Base-by-base conservation (phyloP, 2,113 vertebrate species). In the Cyprinodon variegatus region DNA sequence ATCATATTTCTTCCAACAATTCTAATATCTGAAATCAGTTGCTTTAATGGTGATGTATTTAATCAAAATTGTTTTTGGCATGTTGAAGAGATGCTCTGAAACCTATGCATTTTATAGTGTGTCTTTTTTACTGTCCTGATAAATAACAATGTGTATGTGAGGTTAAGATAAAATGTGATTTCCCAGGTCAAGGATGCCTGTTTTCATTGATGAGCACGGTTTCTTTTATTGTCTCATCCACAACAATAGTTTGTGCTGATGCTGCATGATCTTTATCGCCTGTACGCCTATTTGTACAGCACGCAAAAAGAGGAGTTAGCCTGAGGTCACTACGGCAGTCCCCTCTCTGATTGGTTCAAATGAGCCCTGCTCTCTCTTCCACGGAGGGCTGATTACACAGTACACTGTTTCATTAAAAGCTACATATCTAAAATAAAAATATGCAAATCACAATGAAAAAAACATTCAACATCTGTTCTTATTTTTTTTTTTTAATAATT, bases 211-310 rank as follows among this genome's bases (percentile, higher is more conserved):
- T 89, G 85, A 85, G 85, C 39, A 67, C 13, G 9, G 81, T 91
- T 93, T 93, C 86, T 91, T 91, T 91, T 93, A 91, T 92, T 93
- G 89, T 94, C 86, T 91, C 81, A 72, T 79, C 70, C 83, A 82
- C 68, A 91, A 93, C 92, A 95, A 93, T 93, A 84, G 89, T 89
- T 91, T 92, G 87, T 92, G 92, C 93, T 94, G 93, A 94, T 87
- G 81, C 75, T 79, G 92, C 91, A 61, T 29, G 89, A 94, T 93
- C 91, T 92, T 92, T 94, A 93, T 93, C 88, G 53, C 69, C 89
- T 86, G 86, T 82, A 87, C 77, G 83, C 88, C 82, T 88, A 88
- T 93, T 91, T 93, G 89, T 86, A 86, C 90, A 90, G 90, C 78
- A 68, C 90, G 79, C 89, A 91, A 92, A 91, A 84, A 88, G 84